Base-by-base conservation (phyloP, 2,797 vertebrate genomes). In the Amphiprion clarkii region DNA sequence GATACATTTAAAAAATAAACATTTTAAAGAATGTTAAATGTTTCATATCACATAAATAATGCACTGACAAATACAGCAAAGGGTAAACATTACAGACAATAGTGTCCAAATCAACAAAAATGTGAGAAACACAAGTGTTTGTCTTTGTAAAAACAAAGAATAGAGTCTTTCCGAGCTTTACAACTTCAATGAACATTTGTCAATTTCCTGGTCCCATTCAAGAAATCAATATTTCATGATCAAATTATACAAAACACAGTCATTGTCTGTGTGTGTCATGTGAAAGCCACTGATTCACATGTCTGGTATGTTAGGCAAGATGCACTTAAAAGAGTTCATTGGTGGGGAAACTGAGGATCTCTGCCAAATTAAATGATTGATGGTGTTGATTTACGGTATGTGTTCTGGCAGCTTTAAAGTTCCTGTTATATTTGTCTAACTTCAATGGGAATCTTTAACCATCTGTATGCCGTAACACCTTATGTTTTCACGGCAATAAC, bases 181-280 rank as follows among this genome's bases (percentile, higher is more conserved):
- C 19, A 42, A 49, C 68, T 54, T 71, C 46, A 57, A 17, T 48
- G 29, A 25, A 64, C 49, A 56, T 72, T 16, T 9, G 6, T 31
- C 51, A 51, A 12, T 11, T 27, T 51, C 29, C 58, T 89, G 87
- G 87, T 90, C 88, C 90, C 85, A n/a, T 64, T 77, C 3, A 39
- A 49, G 16, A 78, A 73, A 64, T 57, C 2, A 25, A 17, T 4
- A 23, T 33, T 25, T 59, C 6, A 63, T 68, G 0, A 53, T 14
- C 3, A 17, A 19, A 19, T 58, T n/a, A 23, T 16, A 1, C 4
- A 51, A 25, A 19, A 29, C 46, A 48, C 17, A 31, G 14, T 16
- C 14, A 31, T 4, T 21, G 8, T 17, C 17, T 21, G 25, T 40
- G 17, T 42, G 49, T n/a, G 6, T 33, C 25, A 19, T 17, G 61